A percentile compares a stretch with the other conserved stretches of the same genome.
These are phyloP conservation scores for Alsophila aescularia DNA, from an alignment of 2,888 invertebrate genomes.

Conservation along the genomic window DNA sequence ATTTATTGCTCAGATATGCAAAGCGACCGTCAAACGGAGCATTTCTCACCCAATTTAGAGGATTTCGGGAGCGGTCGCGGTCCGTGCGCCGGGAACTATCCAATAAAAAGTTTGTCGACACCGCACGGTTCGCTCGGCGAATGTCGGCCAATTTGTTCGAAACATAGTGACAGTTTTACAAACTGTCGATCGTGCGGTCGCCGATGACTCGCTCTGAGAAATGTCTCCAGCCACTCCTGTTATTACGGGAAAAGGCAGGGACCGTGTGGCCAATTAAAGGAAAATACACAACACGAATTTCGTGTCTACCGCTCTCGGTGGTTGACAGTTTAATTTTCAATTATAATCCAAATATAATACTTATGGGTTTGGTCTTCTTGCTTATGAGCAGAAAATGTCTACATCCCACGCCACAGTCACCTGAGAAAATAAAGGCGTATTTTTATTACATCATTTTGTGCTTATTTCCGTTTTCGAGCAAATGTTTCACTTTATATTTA, in stretches of 20 bases:
- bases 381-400: conserved; percentile 51
- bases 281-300: conserved; percentile 66
- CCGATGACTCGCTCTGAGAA: conserved; percentile 53
- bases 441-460: conserved; percentile 39
- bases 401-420: conserved; percentile 54
- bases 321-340: conserved; percentile 71
- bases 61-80: conserved; percentile 48
- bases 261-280: conserved; percentile 71
- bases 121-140: conserved; percentile 45
- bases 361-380: conserved; percentile 48
- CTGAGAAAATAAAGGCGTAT: conserved; percentile 42
- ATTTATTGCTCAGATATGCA: conserved; percentile 67
- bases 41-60: conserved; percentile 70
- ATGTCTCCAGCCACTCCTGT: conserved; percentile 47
- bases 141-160: conserved; percentile 55
- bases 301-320: conserved; percentile 58
- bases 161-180: conserved; percentile 53
- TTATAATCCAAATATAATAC: conserved; percentile 61
- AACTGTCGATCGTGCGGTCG: conserved; percentile 40
- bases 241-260: conserved; percentile 39
- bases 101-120: conserved; percentile 62
- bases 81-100: conserved; percentile 48
- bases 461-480: conserved; percentile 26
- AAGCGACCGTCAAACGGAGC: conserved; percentile 60
- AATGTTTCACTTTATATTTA: conserved; percentile 32